phyloP scores from a whole-genome alignment of 2,797 vertebrate species.

The Muscicapa comitata region DNA sequence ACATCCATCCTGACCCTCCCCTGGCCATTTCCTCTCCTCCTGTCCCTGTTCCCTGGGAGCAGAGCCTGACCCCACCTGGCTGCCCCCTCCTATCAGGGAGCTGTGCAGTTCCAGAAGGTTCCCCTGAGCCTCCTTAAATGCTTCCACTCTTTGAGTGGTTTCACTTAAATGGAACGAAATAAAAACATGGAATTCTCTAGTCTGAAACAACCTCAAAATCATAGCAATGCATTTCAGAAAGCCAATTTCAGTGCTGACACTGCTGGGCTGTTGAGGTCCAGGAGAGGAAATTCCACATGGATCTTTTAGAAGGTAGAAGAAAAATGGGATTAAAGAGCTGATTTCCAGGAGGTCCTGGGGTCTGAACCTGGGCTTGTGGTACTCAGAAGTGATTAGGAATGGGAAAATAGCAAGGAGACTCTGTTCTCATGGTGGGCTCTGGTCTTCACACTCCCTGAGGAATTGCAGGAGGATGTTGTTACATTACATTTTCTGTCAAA shows the following conservation, averaged over 20 bases:
- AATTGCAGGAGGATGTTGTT: neutral
- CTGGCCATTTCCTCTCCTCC: neutral
- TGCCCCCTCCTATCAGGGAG: neutral
- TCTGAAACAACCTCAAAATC: neutral
- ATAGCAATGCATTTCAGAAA: neutral
- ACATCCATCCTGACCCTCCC: neutral
- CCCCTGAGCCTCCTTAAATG: neutral
- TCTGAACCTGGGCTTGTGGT: accelerated
- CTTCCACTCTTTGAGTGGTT: neutral
- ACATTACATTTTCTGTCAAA: neutral
- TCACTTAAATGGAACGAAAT: neutral
- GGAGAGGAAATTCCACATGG: neutral
- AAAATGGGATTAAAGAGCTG: neutral
- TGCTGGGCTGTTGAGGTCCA: neutral
- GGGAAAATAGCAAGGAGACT: neutral
- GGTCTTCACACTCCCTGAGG: neutral
- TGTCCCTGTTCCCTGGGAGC: neutral
- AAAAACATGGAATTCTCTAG: neutral
- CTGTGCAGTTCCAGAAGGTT: neutral
- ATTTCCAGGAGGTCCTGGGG: neutral
- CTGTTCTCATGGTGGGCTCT: neutral
- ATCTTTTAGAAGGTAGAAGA: neutral
- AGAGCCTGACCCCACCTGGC: neutral
- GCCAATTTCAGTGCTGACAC: neutral
- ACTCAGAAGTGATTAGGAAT: neutral